Conservation (phyloP, 2,113 vertebrate species). For the Eolophus roseicapilla region DNA sequence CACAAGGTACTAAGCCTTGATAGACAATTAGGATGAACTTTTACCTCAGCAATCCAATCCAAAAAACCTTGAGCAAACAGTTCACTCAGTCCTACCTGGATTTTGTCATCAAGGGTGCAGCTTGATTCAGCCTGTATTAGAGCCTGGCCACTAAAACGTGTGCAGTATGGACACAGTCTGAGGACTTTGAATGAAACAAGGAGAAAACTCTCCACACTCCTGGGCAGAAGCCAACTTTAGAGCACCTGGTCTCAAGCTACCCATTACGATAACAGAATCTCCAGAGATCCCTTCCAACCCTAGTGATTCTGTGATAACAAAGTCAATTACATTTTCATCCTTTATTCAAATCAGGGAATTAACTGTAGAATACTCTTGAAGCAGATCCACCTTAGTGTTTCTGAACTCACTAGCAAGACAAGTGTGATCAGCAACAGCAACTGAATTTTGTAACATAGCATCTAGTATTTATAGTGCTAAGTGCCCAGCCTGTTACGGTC, state of each 20-base stretch:
- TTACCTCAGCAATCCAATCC: neutral
- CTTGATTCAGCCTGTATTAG: neutral
- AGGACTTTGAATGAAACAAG: neutral
- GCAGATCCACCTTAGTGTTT: neutral
- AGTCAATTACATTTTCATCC: neutral
- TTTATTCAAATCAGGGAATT: neutral
- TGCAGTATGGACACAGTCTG: neutral
- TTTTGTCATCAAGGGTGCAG: neutral
- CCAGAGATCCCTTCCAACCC: neutral
- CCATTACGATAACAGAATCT: neutral
- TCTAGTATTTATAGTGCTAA: neutral
- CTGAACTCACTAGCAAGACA: neutral
- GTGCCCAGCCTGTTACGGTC: neutral
- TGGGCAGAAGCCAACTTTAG: neutral
- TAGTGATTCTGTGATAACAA: neutral
- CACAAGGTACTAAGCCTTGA: neutral
- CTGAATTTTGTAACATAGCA: neutral
- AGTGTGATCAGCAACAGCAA: neutral
- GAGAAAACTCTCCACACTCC: neutral
- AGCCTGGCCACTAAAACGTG: neutral
- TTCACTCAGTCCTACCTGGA: neutral
- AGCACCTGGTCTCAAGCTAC: neutral
- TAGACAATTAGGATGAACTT: neutral
- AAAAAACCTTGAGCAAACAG: neutral
- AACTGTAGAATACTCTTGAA: neutral